Conservation (phyloP, 1,140 invertebrate species). For the Hydropsyche tenuis region DNA sequence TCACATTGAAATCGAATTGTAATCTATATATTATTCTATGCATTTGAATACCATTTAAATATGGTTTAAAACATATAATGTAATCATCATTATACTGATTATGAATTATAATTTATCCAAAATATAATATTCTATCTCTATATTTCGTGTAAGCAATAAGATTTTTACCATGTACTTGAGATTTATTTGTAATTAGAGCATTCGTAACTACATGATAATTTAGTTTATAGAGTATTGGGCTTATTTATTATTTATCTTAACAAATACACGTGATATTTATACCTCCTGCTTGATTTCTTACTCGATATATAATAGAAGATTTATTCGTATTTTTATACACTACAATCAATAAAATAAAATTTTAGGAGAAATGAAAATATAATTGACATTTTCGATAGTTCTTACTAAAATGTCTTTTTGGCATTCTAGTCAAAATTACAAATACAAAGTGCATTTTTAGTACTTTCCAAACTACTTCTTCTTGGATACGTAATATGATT, state of each 20-base stretch:
- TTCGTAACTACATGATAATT: constrained; percentile 15
- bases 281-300: constrained; percentile 14
- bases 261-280: constrained; percentile 21
- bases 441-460: constrained; percentile 8
- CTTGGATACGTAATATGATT: too few relatives aligned
- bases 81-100: too few relatives aligned
- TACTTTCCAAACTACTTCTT: not conserved
- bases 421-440: constrained; percentile 28
- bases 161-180: constrained; percentile 7
- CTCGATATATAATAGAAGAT: not conserved
- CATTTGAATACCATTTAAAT: too few relatives aligned
- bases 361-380: not conserved
- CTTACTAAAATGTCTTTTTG: constrained; percentile 19
- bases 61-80: too few relatives aligned
- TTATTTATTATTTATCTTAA: constrained; percentile 18
- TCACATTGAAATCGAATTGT: too few relatives aligned
- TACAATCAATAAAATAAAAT: not conserved
- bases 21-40: too few relatives aligned
- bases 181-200: constrained; percentile 23
- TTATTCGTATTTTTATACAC: constrained; percentile 5
- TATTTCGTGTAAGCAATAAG: not conserved
- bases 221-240: not conserved
- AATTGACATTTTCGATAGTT: not conserved
- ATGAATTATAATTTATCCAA: too few relatives aligned
- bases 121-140: too few relatives aligned